phyloP scores from a whole-genome alignment of 2,888 invertebrate genomes.

The Syritta pipiens region DNA sequence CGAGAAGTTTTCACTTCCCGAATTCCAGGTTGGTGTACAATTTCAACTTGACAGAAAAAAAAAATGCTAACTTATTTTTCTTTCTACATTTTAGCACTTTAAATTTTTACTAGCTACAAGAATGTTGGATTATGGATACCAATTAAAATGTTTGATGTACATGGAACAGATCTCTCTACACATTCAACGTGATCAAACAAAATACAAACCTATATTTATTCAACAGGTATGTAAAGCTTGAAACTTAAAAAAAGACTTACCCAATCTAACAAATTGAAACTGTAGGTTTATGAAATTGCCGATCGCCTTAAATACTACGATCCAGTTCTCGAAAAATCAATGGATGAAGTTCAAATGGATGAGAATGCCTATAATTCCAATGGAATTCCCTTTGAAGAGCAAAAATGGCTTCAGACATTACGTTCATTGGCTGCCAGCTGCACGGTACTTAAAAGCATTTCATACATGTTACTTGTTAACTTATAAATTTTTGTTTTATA shows the following conservation, averaged over 20 bases:
- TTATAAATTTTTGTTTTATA: constrained; percentile 10
- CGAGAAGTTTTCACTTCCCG: constrained; percentile 85
- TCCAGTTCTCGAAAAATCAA: constrained; percentile 79
- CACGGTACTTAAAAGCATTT: too few species aligned
- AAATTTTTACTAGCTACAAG: constrained; percentile 90
- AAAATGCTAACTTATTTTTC: not conserved
- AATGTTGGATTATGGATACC: constrained; percentile 88
- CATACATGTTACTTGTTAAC: too few species aligned
- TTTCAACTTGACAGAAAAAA: not conserved
- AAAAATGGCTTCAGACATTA: constrained; percentile 78
- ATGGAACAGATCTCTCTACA: constrained; percentile 88
- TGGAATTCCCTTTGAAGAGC: constrained; percentile 73
- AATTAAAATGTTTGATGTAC: constrained; percentile 90
- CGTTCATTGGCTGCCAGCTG: constrained; percentile 73
- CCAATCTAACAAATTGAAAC: not conserved
- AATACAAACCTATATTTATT: constrained; percentile 81
- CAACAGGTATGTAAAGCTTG: constrained; percentile 78
- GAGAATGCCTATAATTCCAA: constrained; percentile 73
- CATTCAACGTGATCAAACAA: constrained; percentile 82
- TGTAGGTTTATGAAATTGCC: constrained; percentile 80
- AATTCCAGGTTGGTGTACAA: constrained; percentile 83
- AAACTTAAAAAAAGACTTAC: not conserved
- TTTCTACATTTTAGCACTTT: constrained; percentile 83
- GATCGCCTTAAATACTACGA: constrained; percentile 86
- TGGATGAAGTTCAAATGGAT: constrained; percentile 75